Evolutionary conservation across 1,140 invertebrate species (phyloP), one percentile per base, ranked within the genome.

Genomic region (Phenacoccus solenopsis): DNA sequence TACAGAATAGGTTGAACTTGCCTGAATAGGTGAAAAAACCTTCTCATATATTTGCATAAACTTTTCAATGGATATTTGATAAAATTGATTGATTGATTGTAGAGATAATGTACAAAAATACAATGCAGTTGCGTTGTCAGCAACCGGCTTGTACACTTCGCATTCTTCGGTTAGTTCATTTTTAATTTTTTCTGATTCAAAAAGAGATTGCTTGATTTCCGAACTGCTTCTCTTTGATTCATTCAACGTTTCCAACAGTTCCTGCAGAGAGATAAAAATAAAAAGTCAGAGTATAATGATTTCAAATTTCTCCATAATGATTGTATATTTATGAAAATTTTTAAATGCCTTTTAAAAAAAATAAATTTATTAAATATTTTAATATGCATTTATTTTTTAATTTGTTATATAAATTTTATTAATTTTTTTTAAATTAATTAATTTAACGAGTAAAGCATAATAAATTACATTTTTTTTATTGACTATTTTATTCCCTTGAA

Each of bases 231-330:
- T 85, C 77, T 98, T 98, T 0, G 94, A 94, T 74, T 91, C 86
- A 75, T 98, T 93, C 59, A 99, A 80, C 0, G 94, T 97, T 27
- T 84, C 84, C n/a, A 98, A 79, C 0, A 99, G 81, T 72, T 89
- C 87, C 79, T 85, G 74, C 69, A 78, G 30, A 13, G 13, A 12
- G 20, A 64, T 24, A n/a, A 2, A 1, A 16, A n/a, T 16, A n/a
- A 1, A 13, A 16, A 5, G 27, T 10, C 0, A 27, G n/a, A n/a
- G n/a, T n/a, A n/a, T n/a, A n/a, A n/a, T n/a, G n/a, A n/a, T n/a
- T n/a, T n/a, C n/a, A n/a, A n/a, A n/a, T n/a, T n/a, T 68, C 9
- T 10, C 10, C 22, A 24, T 68, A 16, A 68, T 9, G 32, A 24
- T 21, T 68, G 22, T 32, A 2, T 24, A 4, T 59, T 7, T 22